Evolutionary conservation across 2,797 vertebrate species (phyloP).

Genomic region (Peromyscus attwateri): DNA sequence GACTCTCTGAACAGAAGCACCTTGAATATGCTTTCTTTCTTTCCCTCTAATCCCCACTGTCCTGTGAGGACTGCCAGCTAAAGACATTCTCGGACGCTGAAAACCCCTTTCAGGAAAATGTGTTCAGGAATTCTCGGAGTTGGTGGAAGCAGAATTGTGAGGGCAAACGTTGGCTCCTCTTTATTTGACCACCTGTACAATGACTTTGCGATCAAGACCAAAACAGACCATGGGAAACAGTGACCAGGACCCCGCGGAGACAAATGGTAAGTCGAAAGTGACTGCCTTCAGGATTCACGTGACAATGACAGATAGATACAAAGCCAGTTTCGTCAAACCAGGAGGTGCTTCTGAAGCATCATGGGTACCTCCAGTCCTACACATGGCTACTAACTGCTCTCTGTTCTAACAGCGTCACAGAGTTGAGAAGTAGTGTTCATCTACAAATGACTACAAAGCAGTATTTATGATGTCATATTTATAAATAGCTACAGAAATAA

Average conservation of each 20-base stretch:
- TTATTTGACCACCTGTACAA: neutral
- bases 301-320: neutral
- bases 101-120: neutral
- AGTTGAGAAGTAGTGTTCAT: neutral
- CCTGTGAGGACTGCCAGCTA: neutral
- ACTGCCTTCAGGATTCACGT: neutral
- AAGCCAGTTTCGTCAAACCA: neutral
- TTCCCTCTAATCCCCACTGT: neutral
- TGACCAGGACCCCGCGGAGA: neutral
- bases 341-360: neutral
- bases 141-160: neutral
- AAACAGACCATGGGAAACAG: neutral
- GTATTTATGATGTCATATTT: neutral
- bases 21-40: neutral
- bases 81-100: neutral
- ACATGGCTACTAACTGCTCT: neutral
- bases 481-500: neutral
- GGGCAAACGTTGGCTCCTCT: neutral
- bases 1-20: neutral
- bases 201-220: neutral
- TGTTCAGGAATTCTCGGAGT: neutral
- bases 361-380: fast-evolving
- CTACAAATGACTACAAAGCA: neutral
- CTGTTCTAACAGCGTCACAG: neutral
- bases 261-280: neutral